Conservation (phyloP, 2,797 vertebrate genomes). For the Alca torda region DNA sequence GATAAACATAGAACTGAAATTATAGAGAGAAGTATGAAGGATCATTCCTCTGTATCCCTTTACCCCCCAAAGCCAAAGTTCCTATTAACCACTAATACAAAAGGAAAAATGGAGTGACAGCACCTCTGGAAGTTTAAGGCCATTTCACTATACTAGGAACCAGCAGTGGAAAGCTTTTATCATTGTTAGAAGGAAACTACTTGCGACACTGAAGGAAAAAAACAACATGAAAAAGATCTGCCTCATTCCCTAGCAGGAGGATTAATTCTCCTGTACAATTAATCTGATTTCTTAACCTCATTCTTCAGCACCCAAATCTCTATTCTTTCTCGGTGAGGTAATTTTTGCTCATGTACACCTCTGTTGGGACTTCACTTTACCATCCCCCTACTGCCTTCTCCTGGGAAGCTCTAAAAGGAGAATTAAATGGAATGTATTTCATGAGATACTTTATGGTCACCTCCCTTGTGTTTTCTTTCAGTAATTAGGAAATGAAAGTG, state of each 20-base stretch:
- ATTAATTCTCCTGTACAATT: conserved; percentile 11
- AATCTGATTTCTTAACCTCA: neutral
- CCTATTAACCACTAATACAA: neutral
- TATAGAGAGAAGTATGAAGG: neutral
- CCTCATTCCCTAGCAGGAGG: neutral
- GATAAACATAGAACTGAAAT: conserved; percentile 28
- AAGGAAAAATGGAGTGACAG: neutral
- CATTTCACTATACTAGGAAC: neutral
- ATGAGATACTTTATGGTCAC: neutral
- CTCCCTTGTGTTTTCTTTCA: neutral
- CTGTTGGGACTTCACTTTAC: neutral
- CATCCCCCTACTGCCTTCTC: neutral
- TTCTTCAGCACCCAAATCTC: neutral
- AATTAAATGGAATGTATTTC: neutral
- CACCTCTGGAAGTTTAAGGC: conserved; percentile 40
- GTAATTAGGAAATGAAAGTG: neutral
- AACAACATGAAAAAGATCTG: neutral
- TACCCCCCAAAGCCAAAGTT: neutral
- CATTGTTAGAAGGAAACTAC: neutral
- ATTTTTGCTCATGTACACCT: neutral
- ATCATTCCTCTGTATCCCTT: neutral
- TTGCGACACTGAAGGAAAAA: neutral
- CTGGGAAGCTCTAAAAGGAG: neutral
- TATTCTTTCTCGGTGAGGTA: neutral
- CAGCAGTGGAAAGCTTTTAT: neutral